These are phyloP conservation scores for Macropis europaea DNA, from an alignment of 2,888 invertebrate species.

Conservation along the genomic window DNA sequence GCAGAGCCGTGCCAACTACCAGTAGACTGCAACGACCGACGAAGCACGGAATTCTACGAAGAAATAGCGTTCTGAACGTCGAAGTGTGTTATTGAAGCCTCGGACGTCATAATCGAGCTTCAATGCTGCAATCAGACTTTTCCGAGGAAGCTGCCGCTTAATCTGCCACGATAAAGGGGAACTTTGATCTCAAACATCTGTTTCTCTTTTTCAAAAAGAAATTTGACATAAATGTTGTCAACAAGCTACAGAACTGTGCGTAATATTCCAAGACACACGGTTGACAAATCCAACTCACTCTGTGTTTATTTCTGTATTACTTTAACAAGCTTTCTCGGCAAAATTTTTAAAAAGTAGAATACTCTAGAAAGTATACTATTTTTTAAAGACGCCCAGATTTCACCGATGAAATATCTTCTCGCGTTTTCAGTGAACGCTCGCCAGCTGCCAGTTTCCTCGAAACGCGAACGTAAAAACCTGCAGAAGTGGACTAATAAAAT, in stretches of 20 bases:
- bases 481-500: not conserved
- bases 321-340: too few relatives aligned
- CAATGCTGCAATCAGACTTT: constrained; percentile 3
- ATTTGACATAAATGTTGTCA: too few relatives aligned
- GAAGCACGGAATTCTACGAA: not conserved
- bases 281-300: too few relatives aligned
- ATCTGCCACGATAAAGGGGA: not conserved
- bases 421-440: not conserved
- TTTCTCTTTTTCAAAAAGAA: too few relatives aligned
- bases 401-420: too few relatives aligned
- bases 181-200: not conserved
- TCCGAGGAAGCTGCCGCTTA: not conserved
- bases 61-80: constrained; percentile 17
- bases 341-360: too few relatives aligned
- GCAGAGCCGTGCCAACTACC: not conserved
- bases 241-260: too few relatives aligned
- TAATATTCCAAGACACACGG: too few relatives aligned
- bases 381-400: too few relatives aligned
- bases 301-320: too few relatives aligned
- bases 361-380: too few relatives aligned
- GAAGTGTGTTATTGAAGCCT: not conserved
- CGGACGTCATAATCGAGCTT: not conserved
- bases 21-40: not conserved
- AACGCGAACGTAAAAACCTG: not conserved
- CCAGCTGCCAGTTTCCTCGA: not conserved